A percentile compares a stretch with the other conserved stretches of the same genome.
Evolutionary conservation across 2,888 invertebrate genomes (phyloP).

Genomic region (Pyrochroa serraticornis): DNA sequence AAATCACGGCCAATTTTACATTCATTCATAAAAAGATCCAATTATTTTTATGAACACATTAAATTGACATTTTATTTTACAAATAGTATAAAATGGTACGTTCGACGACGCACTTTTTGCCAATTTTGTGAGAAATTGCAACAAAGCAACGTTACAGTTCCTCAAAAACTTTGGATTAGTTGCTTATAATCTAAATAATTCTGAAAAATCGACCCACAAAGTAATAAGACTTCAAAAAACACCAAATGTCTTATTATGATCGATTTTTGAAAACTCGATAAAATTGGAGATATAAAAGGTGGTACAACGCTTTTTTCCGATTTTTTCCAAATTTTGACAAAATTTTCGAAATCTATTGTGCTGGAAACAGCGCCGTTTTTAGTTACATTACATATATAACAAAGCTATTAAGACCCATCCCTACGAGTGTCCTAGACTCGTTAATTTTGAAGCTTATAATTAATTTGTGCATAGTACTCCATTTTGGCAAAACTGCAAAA

Average conservation of each 20-base stretch:
- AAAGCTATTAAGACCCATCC: constrained; percentile 41
- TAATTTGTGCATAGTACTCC: constrained; percentile 53
- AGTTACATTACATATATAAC: neutral
- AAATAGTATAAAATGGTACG: constrained; percentile 21
- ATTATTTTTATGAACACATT: constrained; percentile 52
- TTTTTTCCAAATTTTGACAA: constrained; percentile 5
- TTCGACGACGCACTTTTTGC: neutral
- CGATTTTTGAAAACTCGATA: constrained; percentile 45
- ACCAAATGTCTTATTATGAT: constrained; percentile 52
- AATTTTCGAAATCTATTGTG: neutral
- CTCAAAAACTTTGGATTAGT: neutral
- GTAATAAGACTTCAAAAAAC: constrained; percentile 52
- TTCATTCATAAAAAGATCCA: constrained; percentile 35
- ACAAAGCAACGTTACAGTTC: neutral
- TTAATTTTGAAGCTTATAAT: constrained; percentile 45
- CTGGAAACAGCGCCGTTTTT: neutral
- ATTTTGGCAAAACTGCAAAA: constrained; percentile 36
- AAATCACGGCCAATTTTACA: constrained; percentile 38
- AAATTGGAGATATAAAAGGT: constrained; percentile 30
- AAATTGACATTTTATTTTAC: constrained; percentile 52
- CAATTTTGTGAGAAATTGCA: neutral
- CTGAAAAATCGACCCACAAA: constrained; percentile 57
- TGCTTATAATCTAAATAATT: neutral
- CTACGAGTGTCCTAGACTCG: constrained; percentile 35
- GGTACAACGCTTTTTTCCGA: neutral